These are phyloP conservation scores for Zaprionus lineosus DNA, from an alignment of 2,888 invertebrate genomes.

Conservation along the genomic window DNA sequence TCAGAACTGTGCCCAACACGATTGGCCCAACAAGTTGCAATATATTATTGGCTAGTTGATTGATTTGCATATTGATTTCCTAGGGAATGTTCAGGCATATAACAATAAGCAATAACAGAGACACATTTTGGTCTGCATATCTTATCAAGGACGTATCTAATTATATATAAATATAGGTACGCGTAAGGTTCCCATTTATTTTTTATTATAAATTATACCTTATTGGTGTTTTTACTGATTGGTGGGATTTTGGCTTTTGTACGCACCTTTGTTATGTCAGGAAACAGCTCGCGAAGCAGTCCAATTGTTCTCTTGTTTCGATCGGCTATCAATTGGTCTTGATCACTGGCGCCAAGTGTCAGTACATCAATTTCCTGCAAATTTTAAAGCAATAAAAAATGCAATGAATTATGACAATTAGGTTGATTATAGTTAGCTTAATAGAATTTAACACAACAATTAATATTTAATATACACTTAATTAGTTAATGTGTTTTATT, in stretches of 20 bases:
- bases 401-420: too few relatives aligned
- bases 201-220: too few relatives aligned
- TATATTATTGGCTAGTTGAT: constrained; percentile 76
- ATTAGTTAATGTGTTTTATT: too few relatives aligned
- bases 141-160: too few relatives aligned
- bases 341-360: constrained; percentile 85
- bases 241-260: neutral
- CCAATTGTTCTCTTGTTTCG: constrained; percentile 91
- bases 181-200: too few relatives aligned
- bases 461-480: too few relatives aligned
- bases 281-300: constrained; percentile 89
- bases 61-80: constrained; percentile 79
- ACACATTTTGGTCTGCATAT: too few relatives aligned
- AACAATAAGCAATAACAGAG: too few relatives aligned
- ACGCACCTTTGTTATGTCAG: constrained; percentile 88
- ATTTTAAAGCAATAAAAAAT: constrained; percentile 20
- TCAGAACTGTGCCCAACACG: constrained; percentile 74
- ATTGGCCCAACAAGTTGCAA: constrained; percentile 73
- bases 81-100: constrained; percentile 65
- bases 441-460: too few relatives aligned
- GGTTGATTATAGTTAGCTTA: too few relatives aligned
- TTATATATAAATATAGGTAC: constrained; percentile 47
- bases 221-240: too few relatives aligned
- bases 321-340: constrained; percentile 86
- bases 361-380: constrained; percentile 87